Evolutionary conservation across 2,797 vertebrate genomes (phyloP).

Genomic region (Echiichthys vipera): DNA sequence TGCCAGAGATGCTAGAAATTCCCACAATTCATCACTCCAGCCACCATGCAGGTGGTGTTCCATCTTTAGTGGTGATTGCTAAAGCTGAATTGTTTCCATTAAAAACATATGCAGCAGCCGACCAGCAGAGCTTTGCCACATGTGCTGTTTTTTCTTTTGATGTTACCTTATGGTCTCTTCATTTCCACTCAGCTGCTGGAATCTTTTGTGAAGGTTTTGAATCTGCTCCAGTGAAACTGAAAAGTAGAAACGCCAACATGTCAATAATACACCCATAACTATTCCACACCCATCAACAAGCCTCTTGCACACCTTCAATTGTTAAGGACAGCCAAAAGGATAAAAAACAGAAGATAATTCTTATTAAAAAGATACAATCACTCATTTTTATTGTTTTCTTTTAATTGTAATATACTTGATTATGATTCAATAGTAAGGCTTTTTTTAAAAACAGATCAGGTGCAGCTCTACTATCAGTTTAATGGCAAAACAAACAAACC

Average conservation of each 20-base stretch:
- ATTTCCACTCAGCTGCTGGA: slow-evolving; percentile 89
- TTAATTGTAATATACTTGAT: background rate
- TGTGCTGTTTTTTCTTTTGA: background rate
- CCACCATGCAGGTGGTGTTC: background rate
- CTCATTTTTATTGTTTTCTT: background rate
- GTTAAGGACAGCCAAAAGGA: background rate
- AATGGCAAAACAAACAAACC: slow-evolving; percentile 52
- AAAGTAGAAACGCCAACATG: slow-evolving; percentile 21
- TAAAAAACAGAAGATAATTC: background rate
- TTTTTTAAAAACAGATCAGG: background rate
- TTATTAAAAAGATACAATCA: background rate
- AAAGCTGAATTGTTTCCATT: background rate
- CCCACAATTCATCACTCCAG: slow-evolving; percentile 32
- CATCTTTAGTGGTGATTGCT: background rate
- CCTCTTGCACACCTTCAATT: background rate
- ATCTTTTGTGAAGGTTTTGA: slow-evolving; percentile 89
- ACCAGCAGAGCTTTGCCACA: background rate
- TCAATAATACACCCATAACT: background rate
- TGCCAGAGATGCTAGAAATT: slow-evolving; percentile 26
- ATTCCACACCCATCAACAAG: background rate
- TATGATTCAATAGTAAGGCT: background rate
- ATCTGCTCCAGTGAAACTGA: slow-evolving; percentile 94
- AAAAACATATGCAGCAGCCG: background rate
- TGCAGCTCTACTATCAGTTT: slow-evolving; percentile 25
- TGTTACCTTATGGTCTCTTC: slow-evolving; percentile 90